A percentile compares a stretch with the other conserved stretches of the same genome.
phyloP scores from a whole-genome alignment of 2,888 invertebrate species.

The Magallana nippona region DNA sequence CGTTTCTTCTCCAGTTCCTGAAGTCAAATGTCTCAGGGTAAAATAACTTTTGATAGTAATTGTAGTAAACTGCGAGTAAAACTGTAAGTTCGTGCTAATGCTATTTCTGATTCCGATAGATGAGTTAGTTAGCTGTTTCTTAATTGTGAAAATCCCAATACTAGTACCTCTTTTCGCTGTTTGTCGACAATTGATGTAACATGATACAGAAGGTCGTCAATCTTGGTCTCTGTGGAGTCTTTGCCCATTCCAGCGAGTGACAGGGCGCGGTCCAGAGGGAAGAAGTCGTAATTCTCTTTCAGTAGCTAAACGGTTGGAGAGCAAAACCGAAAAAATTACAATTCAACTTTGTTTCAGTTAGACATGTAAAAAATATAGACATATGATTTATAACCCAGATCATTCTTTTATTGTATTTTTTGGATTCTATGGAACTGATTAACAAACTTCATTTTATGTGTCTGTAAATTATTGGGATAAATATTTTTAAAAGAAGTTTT shows the following conservation, averaged over 20 bases:
- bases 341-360: too few species aligned
- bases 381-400: not conserved
- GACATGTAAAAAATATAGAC: too few species aligned
- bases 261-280: slow-evolving; percentile 79
- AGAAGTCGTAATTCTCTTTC: slow-evolving; percentile 79
- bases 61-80: not conserved
- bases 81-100: too few species aligned
- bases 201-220: slow-evolving; percentile 78
- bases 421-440: too few species aligned
- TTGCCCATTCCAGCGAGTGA: slow-evolving; percentile 79
- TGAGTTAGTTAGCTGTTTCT: too few species aligned
- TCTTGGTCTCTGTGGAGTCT: slow-evolving; percentile 79
- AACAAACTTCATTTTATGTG: too few species aligned
- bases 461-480: too few species aligned
- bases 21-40: too few species aligned
- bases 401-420: too few species aligned
- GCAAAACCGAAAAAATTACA: too few species aligned
- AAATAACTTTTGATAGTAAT: not conserved
- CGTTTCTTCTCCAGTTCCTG: slow-evolving; percentile 79
- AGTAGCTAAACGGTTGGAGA: slow-evolving; percentile 55
- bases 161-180: slow-evolving; percentile 76
- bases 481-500: too few species aligned
- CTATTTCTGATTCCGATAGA: too few species aligned
- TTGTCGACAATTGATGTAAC: slow-evolving; percentile 78
- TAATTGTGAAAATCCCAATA: not conserved